Evolutionary conservation across 2,113 vertebrate species (phyloP).

Genomic region (Ploceus nigricollis): DNA sequence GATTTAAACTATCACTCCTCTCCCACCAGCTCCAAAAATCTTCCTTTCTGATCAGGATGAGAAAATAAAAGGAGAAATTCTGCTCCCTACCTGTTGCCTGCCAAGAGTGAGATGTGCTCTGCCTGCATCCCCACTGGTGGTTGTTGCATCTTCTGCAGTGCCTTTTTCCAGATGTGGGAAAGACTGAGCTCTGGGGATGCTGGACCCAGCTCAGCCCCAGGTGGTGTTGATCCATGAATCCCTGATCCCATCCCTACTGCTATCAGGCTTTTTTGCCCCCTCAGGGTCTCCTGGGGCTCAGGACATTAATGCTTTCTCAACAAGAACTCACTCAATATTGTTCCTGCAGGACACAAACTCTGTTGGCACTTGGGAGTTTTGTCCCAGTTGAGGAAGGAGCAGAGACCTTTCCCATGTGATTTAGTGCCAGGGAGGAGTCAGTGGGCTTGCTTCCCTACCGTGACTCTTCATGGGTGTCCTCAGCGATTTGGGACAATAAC

Average conservation of each 20-base stretch:
- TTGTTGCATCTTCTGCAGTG: background rate
- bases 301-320: background rate
- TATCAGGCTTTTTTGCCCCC: background rate
- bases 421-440: background rate
- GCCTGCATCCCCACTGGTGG: background rate
- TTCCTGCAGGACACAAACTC: background rate
- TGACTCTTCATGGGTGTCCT: conserved; percentile 30
- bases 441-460: background rate
- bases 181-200: background rate
- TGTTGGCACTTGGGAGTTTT: background rate
- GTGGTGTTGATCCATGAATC: background rate
- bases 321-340: background rate
- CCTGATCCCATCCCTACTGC: background rate
- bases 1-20: background rate
- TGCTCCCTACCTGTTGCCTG: background rate
- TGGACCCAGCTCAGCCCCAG: fast-evolving
- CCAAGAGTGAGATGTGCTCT: background rate
- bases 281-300: background rate
- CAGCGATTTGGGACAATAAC: background rate
- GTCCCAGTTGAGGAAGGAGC: background rate
- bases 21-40: background rate
- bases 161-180: background rate
- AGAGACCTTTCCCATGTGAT: background rate
- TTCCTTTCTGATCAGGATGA: background rate
- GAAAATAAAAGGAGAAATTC: background rate